These are phyloP conservation scores for Sarcoramphus papa DNA, from an alignment of 2,797 vertebrate species.

Conservation along the genomic window DNA sequence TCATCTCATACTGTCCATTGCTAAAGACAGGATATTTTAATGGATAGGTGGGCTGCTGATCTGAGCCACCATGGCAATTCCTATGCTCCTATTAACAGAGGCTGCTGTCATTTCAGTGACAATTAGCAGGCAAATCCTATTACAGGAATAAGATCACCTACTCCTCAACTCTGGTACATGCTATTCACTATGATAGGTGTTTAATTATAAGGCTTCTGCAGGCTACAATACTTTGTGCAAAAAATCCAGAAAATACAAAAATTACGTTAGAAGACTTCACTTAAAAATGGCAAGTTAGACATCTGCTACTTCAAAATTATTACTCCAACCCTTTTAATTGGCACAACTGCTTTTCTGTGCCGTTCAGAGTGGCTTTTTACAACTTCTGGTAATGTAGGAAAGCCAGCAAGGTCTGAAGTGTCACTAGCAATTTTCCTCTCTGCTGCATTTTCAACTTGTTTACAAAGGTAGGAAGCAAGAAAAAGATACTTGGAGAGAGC, in stretches of 20 bases:
- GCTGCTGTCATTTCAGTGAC: conserved; percentile 2
- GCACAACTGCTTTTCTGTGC: background rate
- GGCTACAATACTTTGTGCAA: background rate
- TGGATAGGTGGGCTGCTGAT: background rate
- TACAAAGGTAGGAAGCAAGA: background rate
- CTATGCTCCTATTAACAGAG: background rate
- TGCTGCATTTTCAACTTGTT: conserved; percentile 17
- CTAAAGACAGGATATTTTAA: background rate
- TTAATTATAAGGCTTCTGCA: background rate
- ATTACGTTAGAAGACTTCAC: background rate
- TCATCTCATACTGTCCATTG: background rate
- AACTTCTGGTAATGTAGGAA: background rate
- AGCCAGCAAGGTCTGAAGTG: background rate
- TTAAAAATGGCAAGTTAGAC: background rate
- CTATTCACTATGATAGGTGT: background rate
- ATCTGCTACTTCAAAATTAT: background rate
- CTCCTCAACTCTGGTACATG: background rate
- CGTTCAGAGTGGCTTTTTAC: background rate
- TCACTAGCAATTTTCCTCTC: background rate
- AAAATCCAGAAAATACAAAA: background rate
- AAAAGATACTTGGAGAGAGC: background rate
- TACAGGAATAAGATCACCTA: conserved; percentile 32
- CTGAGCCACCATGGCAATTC: background rate
- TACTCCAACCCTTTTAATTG: background rate
- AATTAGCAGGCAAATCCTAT: conserved; percentile 51